These are phyloP conservation scores for Campopleginae sp. DNA, from an alignment of 2,888 invertebrate genomes.

Conservation along the genomic window DNA sequence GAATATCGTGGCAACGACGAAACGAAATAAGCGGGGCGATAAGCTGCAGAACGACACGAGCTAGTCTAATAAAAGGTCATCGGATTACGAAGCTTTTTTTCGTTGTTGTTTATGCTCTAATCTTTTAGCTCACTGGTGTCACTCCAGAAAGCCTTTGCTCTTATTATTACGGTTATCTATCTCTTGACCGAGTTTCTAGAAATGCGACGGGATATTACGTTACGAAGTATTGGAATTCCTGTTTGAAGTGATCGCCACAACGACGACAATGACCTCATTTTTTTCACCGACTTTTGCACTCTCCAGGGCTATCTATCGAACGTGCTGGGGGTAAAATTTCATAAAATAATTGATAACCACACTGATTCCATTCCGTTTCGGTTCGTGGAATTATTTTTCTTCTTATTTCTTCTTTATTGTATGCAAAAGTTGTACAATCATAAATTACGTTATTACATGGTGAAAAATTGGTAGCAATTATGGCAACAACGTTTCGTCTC, in stretches of 20 bases:
- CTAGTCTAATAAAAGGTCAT: slow-evolving; percentile 60
- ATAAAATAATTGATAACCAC: slow-evolving; percentile 19
- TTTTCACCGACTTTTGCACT: neutral
- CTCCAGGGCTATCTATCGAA: neutral
- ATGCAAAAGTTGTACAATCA: slow-evolving; percentile 33
- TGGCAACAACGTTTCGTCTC: slow-evolving; percentile 14
- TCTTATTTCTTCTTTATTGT: slow-evolving; percentile 40
- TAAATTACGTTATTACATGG: slow-evolving; percentile 41
- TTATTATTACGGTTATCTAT: slow-evolving; percentile 81
- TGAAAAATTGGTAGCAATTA: neutral
- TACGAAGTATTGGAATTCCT: slow-evolving; percentile 20
- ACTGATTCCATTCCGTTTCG: neutral
- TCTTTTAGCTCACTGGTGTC: slow-evolving; percentile 30
- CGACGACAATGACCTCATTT: slow-evolving; percentile 34
- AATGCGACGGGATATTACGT: slow-evolving; percentile 12
- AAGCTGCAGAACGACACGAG: slow-evolving; percentile 32
- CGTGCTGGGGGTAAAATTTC: neutral
- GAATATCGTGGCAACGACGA: slow-evolving; percentile 7
- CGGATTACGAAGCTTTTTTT: slow-evolving; percentile 57
- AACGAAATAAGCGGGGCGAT: slow-evolving; percentile 34
- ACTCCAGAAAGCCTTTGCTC: slow-evolving; percentile 8
- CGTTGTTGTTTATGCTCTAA: slow-evolving; percentile 27
- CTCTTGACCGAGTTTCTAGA: slow-evolving; percentile 53
- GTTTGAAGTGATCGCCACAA: slow-evolving; percentile 25
- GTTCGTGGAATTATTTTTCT: neutral